These are phyloP conservation scores for Pseudorhombus dupliciocellatus DNA, from an alignment of 2,113 vertebrate species.

Conservation along the genomic window DNA sequence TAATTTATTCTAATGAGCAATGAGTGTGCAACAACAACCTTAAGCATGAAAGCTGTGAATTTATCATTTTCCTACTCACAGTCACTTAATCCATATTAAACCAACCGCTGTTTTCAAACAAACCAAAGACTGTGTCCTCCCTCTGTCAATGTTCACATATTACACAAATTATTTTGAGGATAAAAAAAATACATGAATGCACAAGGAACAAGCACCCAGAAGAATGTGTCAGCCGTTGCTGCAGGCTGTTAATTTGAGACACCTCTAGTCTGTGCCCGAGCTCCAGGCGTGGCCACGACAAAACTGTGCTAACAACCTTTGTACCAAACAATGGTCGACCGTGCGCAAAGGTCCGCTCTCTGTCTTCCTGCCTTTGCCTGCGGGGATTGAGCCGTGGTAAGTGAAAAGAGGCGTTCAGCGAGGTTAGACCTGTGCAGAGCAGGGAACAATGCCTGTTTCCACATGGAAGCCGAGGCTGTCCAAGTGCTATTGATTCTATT, in stretches of 20 bases:
- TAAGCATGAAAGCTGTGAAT: background rate
- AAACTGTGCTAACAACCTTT: constrained; percentile 57
- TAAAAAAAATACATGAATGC: background rate
- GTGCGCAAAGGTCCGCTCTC: constrained; percentile 19
- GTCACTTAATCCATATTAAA: background rate
- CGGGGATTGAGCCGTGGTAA: constrained; percentile 45
- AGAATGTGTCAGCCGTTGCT: background rate
- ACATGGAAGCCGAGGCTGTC: constrained; percentile 3
- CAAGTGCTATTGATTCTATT: constrained; percentile 26
- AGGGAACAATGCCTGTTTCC: constrained; percentile 26
- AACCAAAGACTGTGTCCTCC: background rate
- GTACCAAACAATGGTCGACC: constrained; percentile 38
- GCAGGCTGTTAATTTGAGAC: background rate
- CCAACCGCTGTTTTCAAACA: background rate
- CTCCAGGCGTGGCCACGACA: constrained; percentile 35
- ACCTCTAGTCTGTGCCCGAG: background rate
- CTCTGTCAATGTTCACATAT: background rate
- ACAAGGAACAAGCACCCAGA: too few relatives aligned
- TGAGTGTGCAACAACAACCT: background rate
- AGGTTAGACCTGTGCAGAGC: constrained; percentile 6
- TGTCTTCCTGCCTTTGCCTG: constrained; percentile 27
- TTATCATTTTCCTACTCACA: background rate
- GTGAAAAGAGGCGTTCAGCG: constrained; percentile 17
- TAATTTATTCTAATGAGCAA: background rate
- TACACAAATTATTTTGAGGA: background rate